These are phyloP conservation scores for Chaetops frenatus DNA, from an alignment of 2,113 vertebrate genomes.

Conservation along the genomic window DNA sequence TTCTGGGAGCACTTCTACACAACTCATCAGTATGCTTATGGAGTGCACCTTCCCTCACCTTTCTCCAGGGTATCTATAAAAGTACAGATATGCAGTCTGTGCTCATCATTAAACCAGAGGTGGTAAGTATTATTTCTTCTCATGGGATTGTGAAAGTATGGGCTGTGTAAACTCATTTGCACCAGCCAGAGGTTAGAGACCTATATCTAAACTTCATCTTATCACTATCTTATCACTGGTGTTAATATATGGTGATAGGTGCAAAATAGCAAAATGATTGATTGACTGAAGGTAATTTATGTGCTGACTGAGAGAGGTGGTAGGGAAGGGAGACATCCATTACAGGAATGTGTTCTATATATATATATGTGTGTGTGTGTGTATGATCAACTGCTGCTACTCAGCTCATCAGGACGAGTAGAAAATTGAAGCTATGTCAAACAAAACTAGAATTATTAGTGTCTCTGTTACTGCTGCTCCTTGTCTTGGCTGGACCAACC, in stretches of 20 bases:
- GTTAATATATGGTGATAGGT: background rate
- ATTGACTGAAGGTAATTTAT: slow-evolving; percentile 26
- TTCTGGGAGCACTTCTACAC: background rate
- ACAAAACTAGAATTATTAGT: background rate
- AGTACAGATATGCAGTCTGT: background rate
- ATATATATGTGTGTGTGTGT: background rate
- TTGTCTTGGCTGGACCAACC: background rate
- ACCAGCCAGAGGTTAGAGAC: background rate
- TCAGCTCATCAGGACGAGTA: background rate
- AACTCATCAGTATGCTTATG: slow-evolving; percentile 41
- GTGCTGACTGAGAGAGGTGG: background rate
- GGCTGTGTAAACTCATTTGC: slow-evolving; percentile 23
- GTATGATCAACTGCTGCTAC: background rate
- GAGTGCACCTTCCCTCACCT: slow-evolving; percentile 2
- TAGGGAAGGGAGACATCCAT: background rate
- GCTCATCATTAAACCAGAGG: slow-evolving; percentile 1
- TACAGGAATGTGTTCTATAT: background rate
- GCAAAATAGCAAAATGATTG: slow-evolving; percentile 5
- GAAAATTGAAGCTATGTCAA: background rate
- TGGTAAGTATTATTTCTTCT: background rate
- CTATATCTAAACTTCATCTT: background rate
- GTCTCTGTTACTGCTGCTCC: background rate
- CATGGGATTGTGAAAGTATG: background rate
- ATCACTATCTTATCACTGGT: background rate
- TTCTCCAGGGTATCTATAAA: slow-evolving; percentile 39